A percentile compares a stretch with the other conserved stretches of the same genome.
Evolutionary conservation across 2,113 vertebrate genomes (phyloP).

Genomic region (Seriola quinqueradiata): DNA sequence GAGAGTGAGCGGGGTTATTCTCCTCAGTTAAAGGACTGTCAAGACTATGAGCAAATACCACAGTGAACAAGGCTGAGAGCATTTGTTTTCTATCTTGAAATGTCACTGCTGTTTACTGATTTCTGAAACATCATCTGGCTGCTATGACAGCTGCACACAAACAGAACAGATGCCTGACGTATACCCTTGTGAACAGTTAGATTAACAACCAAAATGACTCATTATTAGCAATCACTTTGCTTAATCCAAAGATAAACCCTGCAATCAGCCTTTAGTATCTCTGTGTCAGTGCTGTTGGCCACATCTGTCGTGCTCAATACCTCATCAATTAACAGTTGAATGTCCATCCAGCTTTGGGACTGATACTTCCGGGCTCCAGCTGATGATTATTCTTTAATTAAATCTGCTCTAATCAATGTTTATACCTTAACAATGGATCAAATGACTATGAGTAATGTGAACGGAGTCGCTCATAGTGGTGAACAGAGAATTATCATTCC

Average conservation of each 20-base stretch:
- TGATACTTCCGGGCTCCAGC: constrained; percentile 11
- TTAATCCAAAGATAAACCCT: constrained; percentile 34
- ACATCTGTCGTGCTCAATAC: constrained; percentile 38
- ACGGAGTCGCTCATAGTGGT: background rate
- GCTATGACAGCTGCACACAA: background rate
- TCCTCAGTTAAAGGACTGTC: constrained; percentile 30
- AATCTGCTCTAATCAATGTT: constrained; percentile 17
- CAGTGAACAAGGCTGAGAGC: background rate
- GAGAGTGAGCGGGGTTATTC: constrained; percentile 13
- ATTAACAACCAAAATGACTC: constrained; percentile 27
- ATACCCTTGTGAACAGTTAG: background rate
- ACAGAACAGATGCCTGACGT: constrained; percentile 37
- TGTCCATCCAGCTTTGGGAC: constrained; percentile 17
- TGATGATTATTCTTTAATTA: constrained; percentile 40
- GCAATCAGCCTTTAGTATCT: constrained; percentile 24
- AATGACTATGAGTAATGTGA: background rate
- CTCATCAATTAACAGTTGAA: constrained; percentile 53
- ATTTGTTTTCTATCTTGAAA: constrained; percentile 10
- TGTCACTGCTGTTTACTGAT: constrained; percentile 18
- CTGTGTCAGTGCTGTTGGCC: constrained; percentile 17
- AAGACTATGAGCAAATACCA: constrained; percentile 15
- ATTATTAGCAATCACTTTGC: constrained; percentile 19
- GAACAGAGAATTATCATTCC: background rate
- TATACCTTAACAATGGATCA: background rate
- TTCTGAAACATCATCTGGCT: background rate